Evolutionary conservation across 2,113 vertebrate genomes (phyloP).

Genomic region (Corvus cornix): DNA sequence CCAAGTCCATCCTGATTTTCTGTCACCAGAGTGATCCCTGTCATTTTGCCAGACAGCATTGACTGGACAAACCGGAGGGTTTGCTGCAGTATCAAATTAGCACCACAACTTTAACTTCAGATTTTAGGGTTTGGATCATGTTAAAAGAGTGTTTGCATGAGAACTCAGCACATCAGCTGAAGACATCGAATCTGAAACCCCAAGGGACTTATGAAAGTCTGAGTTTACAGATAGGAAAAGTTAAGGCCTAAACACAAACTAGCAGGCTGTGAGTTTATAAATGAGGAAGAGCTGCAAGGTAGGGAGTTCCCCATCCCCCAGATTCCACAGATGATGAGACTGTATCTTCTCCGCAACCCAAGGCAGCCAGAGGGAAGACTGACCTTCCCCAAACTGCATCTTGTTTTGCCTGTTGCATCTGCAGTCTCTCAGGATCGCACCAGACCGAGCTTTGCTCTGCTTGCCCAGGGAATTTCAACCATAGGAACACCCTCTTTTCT

Average conservation of each 20-base stretch:
- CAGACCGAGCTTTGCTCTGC: not conserved
- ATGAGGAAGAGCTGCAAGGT: accelerated
- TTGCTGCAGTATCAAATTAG: not conserved
- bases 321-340: not conserved
- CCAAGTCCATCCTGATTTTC: not conserved
- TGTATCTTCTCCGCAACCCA: not conserved
- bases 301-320: not conserved
- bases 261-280: not conserved
- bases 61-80: not conserved
- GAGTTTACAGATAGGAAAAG: not conserved
- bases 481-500: not conserved
- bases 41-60: not conserved
- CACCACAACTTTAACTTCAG: not conserved
- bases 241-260: not conserved
- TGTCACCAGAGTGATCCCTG: not conserved
- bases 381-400: not conserved
- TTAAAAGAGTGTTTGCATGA: not conserved
- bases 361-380: not conserved
- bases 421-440: not conserved
- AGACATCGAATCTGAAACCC: not conserved
- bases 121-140: not conserved
- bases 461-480: not conserved
- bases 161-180: not conserved
- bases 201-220: not conserved
- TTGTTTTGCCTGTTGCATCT: not conserved